Conservation (phyloP, 2,797 vertebrate genomes). For the Takifugu rubripes region DNA sequence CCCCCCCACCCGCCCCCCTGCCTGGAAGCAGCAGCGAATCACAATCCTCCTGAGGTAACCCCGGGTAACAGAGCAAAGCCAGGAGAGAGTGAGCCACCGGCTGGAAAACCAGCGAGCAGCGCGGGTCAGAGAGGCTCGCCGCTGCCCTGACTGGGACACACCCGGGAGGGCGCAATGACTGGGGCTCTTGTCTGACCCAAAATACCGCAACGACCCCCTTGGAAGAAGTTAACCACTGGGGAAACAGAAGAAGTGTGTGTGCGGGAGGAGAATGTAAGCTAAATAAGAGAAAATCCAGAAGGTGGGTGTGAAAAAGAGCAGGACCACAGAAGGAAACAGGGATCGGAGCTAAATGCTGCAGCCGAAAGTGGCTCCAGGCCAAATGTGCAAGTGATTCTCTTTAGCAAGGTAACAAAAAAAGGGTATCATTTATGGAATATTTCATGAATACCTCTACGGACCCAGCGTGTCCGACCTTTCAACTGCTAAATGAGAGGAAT, state of each 20-base stretch:
- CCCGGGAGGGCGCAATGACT: slow-evolving; percentile 78
- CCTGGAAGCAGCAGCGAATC: slow-evolving; percentile 60
- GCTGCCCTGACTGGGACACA: slow-evolving; percentile 67
- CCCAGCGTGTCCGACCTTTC: slow-evolving; percentile 12
- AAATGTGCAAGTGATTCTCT: slow-evolving; percentile 31
- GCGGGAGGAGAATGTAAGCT: neutral
- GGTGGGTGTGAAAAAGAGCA: slow-evolving; percentile 20
- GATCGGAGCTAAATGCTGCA: slow-evolving; percentile 11
- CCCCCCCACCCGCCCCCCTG: slow-evolving; percentile 20
- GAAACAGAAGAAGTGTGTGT: slow-evolving; percentile 31
- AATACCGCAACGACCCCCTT: slow-evolving; percentile 82
- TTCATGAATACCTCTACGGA: too few species aligned
- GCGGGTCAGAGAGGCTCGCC: slow-evolving; percentile 62
- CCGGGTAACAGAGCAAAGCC: slow-evolving; percentile 54
- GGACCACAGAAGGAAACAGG: slow-evolving; percentile 7
- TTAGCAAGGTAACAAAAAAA: slow-evolving; percentile 5
- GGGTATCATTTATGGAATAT: too few species aligned
- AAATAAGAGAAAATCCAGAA: slow-evolving; percentile 1
- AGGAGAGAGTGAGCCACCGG: slow-evolving; percentile 66
- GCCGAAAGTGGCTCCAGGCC: neutral
- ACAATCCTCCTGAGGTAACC: slow-evolving; percentile 60
- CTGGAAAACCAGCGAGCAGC: slow-evolving; percentile 80
- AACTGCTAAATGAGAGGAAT: slow-evolving; percentile 17
- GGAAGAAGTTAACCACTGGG: slow-evolving; percentile 62
- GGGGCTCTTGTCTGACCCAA: slow-evolving; percentile 81